Percentiles rank a stretch among this genome's conserved stretches.
Conservation (phyloP, 2,797 vertebrate species). For the Eulemur coronatus region DNA sequence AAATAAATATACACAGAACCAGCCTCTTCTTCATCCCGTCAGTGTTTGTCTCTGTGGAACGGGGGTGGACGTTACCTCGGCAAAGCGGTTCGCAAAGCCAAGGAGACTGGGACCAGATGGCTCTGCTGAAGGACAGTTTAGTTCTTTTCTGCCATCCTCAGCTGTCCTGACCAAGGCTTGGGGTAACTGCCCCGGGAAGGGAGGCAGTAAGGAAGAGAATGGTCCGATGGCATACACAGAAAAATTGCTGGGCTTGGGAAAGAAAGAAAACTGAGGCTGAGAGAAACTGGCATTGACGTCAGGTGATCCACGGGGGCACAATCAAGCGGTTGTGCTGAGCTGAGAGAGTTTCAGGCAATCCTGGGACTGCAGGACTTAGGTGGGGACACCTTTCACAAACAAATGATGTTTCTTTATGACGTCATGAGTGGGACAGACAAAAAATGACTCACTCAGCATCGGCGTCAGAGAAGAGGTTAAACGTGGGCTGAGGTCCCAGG, state of each 20-base stretch:
- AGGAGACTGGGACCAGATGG: neutral
- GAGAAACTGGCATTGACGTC: neutral
- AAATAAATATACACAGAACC: neutral
- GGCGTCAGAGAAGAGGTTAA: no score
- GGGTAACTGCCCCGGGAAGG: neutral
- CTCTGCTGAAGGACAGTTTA: neutral
- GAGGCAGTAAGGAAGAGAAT: neutral
- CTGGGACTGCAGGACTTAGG: neutral
- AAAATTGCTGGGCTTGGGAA: neutral
- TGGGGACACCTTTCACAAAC: neutral
- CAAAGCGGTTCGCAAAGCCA: neutral
- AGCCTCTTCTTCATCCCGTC: neutral
- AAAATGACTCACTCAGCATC: neutral
- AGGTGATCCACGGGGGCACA: neutral
- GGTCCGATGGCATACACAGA: neutral
- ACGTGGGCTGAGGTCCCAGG: rapidly evolving
- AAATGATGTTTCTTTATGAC: neutral
- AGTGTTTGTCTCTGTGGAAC: neutral
- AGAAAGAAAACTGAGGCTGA: neutral
- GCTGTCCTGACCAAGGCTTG: neutral
- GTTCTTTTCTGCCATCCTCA: neutral
- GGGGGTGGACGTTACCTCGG: neutral
- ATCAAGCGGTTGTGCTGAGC: no score
- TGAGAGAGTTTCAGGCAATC: neutral
- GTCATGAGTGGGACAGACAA: neutral